These are phyloP conservation scores for Oenanthe melanoleuca DNA, from an alignment of 2,113 vertebrate genomes.

Conservation along the genomic window DNA sequence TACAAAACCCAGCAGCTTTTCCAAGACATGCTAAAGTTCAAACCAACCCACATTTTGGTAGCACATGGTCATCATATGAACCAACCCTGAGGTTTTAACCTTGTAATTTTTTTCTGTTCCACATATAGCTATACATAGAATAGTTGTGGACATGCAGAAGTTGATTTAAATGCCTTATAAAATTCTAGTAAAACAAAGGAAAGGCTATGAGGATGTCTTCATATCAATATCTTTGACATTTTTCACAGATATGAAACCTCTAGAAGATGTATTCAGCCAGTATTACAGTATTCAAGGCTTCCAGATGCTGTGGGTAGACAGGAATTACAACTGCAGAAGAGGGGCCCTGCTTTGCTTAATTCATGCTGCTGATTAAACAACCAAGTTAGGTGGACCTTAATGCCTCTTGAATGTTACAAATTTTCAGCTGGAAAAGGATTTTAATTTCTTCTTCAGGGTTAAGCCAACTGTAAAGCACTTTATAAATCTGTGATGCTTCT, in stretches of 20 bases:
- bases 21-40: background rate
- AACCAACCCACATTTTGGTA: conserved; percentile 15
- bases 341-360: background rate
- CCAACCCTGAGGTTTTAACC: conserved; percentile 7
- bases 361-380: background rate
- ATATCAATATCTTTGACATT: background rate
- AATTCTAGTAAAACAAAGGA: background rate
- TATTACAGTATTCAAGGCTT: background rate
- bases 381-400: background rate
- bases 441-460: background rate
- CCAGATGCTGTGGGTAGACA: background rate
- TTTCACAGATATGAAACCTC: background rate
- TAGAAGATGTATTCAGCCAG: background rate
- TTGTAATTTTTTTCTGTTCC: conserved; percentile 4
- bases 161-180: background rate
- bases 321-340: background rate
- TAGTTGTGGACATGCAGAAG: background rate
- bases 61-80: background rate
- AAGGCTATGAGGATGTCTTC: background rate
- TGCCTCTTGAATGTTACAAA: background rate
- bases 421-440: background rate
- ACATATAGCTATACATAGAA: background rate
- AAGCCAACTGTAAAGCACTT: background rate
- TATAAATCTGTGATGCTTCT: background rate
- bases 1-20: conserved; percentile 2